Percentiles rank a stretch among this genome's conserved stretches.
These are phyloP conservation scores for Halesus radiatus DNA, from an alignment of 1,140 invertebrate genomes.

Conservation along the genomic window DNA sequence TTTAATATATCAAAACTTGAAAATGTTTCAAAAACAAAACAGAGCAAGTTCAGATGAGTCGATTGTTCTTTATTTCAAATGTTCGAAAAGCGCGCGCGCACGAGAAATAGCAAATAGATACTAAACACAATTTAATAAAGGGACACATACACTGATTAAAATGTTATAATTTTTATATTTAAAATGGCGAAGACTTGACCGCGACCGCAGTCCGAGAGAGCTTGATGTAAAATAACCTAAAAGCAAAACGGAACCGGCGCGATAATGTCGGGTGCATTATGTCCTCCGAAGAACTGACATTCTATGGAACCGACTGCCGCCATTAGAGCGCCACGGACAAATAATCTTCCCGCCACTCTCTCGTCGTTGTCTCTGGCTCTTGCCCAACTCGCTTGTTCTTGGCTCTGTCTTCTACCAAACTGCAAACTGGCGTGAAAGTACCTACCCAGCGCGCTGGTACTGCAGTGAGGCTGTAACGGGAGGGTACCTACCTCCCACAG, in stretches of 20 bases:
- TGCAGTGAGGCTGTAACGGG: background rate
- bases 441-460: background rate
- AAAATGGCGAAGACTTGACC: constrained; percentile 15
- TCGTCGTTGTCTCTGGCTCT: constrained; percentile 11
- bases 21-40: too few species aligned
- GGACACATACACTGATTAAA: too few species aligned
- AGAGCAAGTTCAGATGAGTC: too few species aligned
- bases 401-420: too few species aligned
- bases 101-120: too few species aligned
- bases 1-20: too few species aligned
- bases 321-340: constrained; percentile 12
- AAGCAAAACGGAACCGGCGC: constrained; percentile 41
- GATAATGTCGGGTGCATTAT: constrained; percentile 43
- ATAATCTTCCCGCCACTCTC: constrained; percentile 36
- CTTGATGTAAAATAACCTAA: constrained; percentile 42
- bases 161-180: too few species aligned
- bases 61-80: too few species aligned
- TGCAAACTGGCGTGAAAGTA: too few species aligned
- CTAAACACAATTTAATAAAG: background rate
- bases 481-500: background rate
- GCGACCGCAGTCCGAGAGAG: constrained; percentile 37
- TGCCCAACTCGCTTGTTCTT: background rate
- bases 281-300: constrained; percentile 31
- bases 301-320: background rate
- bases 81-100: too few species aligned